These are phyloP conservation scores for Hippolais icterina DNA, from an alignment of 2,113 vertebrate species.

Conservation along the genomic window DNA sequence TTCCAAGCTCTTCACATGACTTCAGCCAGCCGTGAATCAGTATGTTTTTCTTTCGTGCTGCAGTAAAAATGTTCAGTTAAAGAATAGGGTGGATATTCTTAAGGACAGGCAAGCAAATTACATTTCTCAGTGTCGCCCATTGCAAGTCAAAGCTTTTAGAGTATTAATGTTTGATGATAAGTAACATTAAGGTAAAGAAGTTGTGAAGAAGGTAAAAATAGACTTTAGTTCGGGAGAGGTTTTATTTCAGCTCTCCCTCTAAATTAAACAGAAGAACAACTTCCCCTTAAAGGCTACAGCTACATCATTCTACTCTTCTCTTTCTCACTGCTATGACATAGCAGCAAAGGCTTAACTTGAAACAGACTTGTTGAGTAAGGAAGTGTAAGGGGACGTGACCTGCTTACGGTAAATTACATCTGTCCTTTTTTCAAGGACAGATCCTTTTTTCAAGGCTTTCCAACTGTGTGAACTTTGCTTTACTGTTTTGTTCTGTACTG, in stretches of 20 bases:
- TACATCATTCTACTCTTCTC: not conserved
- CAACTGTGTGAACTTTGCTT: not conserved
- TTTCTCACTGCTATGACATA: not conserved
- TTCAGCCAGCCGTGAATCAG: not conserved
- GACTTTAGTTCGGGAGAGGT: not conserved
- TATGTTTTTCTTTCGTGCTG: conserved; percentile 38
- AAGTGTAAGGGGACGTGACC: not conserved
- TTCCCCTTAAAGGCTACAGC: not conserved
- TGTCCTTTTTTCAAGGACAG: not conserved
- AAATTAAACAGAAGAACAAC: conserved; percentile 11
- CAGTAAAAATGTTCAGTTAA: conserved; percentile 23
- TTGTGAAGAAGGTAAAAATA: conserved; percentile 60
- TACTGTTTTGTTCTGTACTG: not conserved
- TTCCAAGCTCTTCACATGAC: conserved; percentile 25
- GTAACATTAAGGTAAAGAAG: conserved; percentile 41
- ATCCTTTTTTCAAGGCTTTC: not conserved
- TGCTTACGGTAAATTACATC: not conserved
- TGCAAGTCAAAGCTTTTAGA: conserved; percentile 61
- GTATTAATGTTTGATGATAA: conserved; percentile 71
- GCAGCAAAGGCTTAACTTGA: not conserved
- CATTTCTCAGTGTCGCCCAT: not conserved
- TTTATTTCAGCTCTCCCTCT: conserved; percentile 32
- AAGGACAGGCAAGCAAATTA: conserved; percentile 29
- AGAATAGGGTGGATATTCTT: conserved; percentile 37
- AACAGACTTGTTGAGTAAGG: not conserved